Evolutionary conservation across 2,797 vertebrate genomes (phyloP).

Genomic region (Lates japonicus): DNA sequence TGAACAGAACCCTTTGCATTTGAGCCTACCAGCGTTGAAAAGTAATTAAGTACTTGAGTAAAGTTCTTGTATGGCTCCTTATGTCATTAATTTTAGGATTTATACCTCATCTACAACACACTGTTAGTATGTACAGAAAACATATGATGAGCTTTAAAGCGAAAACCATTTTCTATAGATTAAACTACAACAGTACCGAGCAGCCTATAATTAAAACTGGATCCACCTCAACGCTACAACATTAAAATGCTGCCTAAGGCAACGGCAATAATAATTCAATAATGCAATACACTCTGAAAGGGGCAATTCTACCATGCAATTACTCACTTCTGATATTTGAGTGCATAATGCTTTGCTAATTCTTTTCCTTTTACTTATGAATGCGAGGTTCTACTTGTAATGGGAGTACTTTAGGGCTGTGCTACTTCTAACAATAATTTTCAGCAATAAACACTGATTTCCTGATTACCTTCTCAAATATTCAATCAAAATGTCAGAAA

Average conservation of each 20-base stretch:
- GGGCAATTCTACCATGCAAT: not conserved
- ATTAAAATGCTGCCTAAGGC: constrained; percentile 29
- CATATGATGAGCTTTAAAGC: too few species aligned
- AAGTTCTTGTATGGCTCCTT: not conserved
- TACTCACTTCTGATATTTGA: not conserved
- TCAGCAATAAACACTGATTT: not conserved
- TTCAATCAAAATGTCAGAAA: not conserved
- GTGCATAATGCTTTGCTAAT: not conserved
- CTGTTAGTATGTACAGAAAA: not conserved
- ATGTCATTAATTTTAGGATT: too few species aligned
- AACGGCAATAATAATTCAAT: constrained; percentile 17
- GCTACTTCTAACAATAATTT: not conserved
- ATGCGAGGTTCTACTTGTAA: not conserved
- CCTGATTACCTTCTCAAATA: not conserved
- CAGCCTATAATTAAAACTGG: not conserved
- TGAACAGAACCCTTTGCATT: too few species aligned
- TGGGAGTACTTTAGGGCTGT: not conserved
- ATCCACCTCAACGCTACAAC: not conserved
- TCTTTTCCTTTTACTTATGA: not conserved
- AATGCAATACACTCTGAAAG: constrained; percentile 7
- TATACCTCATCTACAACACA: too few species aligned
- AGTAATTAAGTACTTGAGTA: not conserved
- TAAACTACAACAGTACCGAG: not conserved
- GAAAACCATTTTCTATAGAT: not conserved
- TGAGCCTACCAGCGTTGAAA: not conserved